Evolutionary conservation across 1,140 invertebrate species (phyloP), one percentile per base, ranked within the genome.

Genomic region (Diabrotica virgifera): DNA sequence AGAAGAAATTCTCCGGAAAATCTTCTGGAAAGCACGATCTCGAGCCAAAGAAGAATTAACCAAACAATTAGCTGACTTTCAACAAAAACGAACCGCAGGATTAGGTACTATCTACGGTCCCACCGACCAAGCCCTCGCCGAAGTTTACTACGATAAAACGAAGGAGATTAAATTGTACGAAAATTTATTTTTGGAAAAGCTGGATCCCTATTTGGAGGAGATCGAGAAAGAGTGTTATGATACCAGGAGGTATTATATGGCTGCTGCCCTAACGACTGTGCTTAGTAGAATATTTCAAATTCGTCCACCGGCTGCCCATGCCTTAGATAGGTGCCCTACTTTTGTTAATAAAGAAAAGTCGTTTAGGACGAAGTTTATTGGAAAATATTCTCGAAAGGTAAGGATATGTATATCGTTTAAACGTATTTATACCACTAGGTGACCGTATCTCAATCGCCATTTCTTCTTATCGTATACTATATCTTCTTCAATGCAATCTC

Each of bases 71-170:
- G 86, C 86, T 52, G 94, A 97, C 80, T 97, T 97, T 81, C 90
- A 95, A 76, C 87, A 89, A 59, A 97, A 96, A 80, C 81, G 93
- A 68, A 93, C 89, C 37, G 89, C 94, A 36, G 96, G 95, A n/a
- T 82, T 97, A 56, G 93, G 90, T 9, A 91, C 88, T 46, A 86
- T 97, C 58, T 97, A 94, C 82, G 95, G 94, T 11, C 92, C 94
- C 4, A 85, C 87, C n/a, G 93, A 95, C 78, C 81, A 85, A 52
- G 86, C 91, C 65, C 82, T 98, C 5, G 85, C 89, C 66, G 89
- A 92, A 75, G 90, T 91, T 64, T 88, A 89, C 70, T 85, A 88
- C 59, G 94, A 97, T 76, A 93, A 92, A 82, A 77, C 82, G 51
- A 89, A 79, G 92, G 97, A 81, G 80, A 85, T 52, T 86, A 88